Conservation (phyloP, 2,113 vertebrate genomes). For the Recurvirostra avosetta region DNA sequence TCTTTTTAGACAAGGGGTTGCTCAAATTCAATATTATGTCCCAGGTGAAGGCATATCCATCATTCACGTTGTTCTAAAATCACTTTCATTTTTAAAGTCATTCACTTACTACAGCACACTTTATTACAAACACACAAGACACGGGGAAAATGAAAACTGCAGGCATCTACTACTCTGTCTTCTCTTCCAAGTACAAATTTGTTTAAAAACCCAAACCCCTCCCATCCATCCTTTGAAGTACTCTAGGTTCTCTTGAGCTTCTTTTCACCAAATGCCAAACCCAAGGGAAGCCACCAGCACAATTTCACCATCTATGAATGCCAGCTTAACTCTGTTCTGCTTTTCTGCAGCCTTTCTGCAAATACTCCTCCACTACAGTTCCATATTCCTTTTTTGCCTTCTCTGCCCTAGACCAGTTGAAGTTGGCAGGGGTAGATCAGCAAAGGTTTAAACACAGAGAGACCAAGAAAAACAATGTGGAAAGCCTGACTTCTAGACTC, state of each 20-base stretch:
- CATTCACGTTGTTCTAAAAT: not conserved
- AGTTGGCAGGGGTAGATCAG: not conserved
- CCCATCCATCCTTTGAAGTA: not conserved
- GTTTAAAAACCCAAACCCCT: not conserved
- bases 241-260: not conserved
- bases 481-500: not conserved
- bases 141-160: not conserved
- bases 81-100: not conserved
- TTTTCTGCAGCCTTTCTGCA: not conserved
- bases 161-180: not conserved
- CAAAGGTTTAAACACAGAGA: not conserved
- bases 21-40: not conserved
- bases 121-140: not conserved
- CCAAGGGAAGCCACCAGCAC: not conserved
- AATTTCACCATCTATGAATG: not conserved
- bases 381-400: not conserved
- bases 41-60: not conserved
- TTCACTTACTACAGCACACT: not conserved
- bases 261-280: not conserved
- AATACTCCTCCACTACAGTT: not conserved
- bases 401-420: not conserved
- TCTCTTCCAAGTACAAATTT: not conserved
- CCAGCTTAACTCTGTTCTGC: not conserved
- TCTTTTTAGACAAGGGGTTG: not conserved
- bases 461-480: not conserved